Base-by-base conservation (phyloP, 2,797 vertebrate species). In the Lerista edwardsae region DNA sequence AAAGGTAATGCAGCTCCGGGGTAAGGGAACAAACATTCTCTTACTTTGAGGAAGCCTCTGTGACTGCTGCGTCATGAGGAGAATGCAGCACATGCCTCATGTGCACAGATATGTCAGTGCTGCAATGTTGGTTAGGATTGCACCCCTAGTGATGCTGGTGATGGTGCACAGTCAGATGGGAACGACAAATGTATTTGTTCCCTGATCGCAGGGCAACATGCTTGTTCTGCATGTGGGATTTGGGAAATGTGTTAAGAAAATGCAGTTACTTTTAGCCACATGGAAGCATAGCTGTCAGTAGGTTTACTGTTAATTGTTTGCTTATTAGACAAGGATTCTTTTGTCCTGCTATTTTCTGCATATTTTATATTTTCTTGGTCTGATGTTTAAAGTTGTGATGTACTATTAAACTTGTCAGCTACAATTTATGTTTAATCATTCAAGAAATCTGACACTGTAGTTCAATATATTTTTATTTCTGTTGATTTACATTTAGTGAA, bases 131-230 rank as follows among this genome's bases (percentile, higher is more conserved):
- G n/a, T n/a, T n/a, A n/a, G n/a, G n/a, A n/a, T n/a, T n/a, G n/a
- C n/a, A n/a, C n/a, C n/a, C n/a, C n/a, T 79, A 47, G 10, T 67
- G 64, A 55, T 1, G 1, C 34, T 23, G 17, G 29, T 65, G 34
- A 17, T 21, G 27, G 11, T 51, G 36, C 5, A 55, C 34, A 31
- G 51, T 75, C 81, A 65, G 17, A 75, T 64, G 25, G 34, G 41
- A 83, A 75, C 75, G 61, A 75, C 67, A 83, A 75, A 39, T 36
- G 6, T 75, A 57, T 75, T 80, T 80, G 36, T 39, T 3, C 2
- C 71, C 39, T 57, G 27, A 84, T 12, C 65, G 62, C 62, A 80
- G 65, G 64, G 36, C 71, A 88, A 44, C n/a, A 85, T 78, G 51
- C 51, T 55, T 55, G 51, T 55, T 57, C 62, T 39, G 34, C 73